A percentile compares a stretch with the other conserved stretches of the same genome.
These are phyloP conservation scores for Peromyscus polionotus DNA, from an alignment of 2,113 vertebrate species.

Conservation along the genomic window DNA sequence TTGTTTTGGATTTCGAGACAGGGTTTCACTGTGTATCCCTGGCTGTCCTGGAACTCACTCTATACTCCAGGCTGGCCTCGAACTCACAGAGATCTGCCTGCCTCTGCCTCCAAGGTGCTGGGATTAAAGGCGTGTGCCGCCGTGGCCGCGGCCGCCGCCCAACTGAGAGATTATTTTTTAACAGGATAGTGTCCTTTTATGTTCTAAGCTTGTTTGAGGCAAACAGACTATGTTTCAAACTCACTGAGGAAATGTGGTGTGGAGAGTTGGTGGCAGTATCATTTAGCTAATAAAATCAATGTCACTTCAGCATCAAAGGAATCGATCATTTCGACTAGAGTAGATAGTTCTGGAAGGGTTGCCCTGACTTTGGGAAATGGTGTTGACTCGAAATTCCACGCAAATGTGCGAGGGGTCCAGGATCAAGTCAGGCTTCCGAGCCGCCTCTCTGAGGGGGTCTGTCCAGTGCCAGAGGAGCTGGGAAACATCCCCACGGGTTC, in stretches of 20 bases:
- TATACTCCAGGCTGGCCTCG: neutral
- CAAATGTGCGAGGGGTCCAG: neutral
- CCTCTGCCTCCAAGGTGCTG: neutral
- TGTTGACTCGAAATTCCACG: neutral
- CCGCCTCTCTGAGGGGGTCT: neutral
- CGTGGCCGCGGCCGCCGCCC: accelerated
- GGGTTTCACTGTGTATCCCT: neutral
- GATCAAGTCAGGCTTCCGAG: neutral
- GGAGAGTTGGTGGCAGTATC: neutral
- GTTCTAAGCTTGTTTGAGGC: neutral
- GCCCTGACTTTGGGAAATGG: neutral
- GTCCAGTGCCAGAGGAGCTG: neutral
- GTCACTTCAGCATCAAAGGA: neutral
- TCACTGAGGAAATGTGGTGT: neutral
- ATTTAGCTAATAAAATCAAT: neutral
- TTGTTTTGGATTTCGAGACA: neutral
- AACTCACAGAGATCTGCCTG: neutral
- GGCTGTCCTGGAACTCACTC: neutral
- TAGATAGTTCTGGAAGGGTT: neutral
- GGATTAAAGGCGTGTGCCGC: neutral
- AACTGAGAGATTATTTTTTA: neutral
- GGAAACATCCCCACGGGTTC: neutral
- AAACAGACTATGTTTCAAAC: conserved; percentile 4
- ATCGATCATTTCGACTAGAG: neutral
- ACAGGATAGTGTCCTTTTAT: neutral